Percentiles rank a stretch among this genome's conserved stretches.
Conservation (phyloP, 2,888 invertebrate genomes). For the Actias luna region DNA sequence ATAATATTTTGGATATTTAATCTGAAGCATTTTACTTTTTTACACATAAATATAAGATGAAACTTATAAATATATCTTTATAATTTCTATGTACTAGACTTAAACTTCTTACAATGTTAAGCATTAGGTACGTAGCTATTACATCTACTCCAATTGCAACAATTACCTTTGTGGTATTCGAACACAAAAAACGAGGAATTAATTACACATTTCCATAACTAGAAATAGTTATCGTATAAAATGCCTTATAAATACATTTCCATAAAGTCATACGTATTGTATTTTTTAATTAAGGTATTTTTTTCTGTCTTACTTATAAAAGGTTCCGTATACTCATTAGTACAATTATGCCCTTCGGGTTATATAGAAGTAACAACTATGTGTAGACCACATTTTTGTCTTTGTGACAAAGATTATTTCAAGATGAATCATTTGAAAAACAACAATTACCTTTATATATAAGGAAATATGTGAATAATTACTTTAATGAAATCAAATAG, state of each 20-base stretch:
- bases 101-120: too few species aligned
- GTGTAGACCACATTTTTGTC: not conserved
- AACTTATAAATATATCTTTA: too few species aligned
- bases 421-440: not conserved
- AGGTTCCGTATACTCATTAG: not conserved
- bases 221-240: not conserved
- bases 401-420: not conserved
- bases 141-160: too few species aligned
- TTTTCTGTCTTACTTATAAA: not conserved
- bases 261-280: not conserved
- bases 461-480: not conserved
- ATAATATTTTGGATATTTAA: too few species aligned
- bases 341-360: not conserved
- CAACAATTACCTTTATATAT: not conserved
- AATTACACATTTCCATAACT: too few species aligned
- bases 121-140: too few species aligned
- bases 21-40: too few species aligned
- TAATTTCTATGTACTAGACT: too few species aligned
- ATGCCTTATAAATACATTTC: not conserved
- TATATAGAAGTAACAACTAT: not conserved
- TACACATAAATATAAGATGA: too few species aligned
- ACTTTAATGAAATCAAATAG: not conserved
- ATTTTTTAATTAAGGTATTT: not conserved
- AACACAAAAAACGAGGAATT: too few species aligned
- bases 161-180: too few species aligned